Percentiles rank a stretch among this genome's conserved stretches.
phyloP scores from a whole-genome alignment of 1,140 invertebrate genomes.

The Trichonephila inaurata region DNA sequence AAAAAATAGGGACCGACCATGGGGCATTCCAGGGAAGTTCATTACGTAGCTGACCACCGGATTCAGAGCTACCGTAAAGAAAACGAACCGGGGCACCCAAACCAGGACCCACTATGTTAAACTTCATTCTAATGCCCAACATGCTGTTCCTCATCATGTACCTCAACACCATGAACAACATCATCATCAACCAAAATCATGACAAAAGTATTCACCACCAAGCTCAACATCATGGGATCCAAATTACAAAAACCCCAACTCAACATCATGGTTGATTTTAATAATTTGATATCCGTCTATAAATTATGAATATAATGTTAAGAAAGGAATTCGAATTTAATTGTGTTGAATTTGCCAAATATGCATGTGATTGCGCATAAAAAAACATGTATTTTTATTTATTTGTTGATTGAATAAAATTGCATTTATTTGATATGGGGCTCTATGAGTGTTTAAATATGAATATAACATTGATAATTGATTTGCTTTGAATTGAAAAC shows the following conservation, averaged over 20 bases:
- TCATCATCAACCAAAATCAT: not conserved
- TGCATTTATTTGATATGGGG: too few relatives aligned
- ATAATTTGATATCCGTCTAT: too few relatives aligned
- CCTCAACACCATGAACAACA: not conserved
- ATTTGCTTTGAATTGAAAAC: too few relatives aligned
- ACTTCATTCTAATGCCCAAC: slow-evolving; percentile 36
- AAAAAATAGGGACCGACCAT: slow-evolving; percentile 71
- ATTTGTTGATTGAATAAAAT: too few relatives aligned
- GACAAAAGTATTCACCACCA: not conserved
- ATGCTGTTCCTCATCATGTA: not conserved
- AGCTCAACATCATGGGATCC: slow-evolving; percentile 16
- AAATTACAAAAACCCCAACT: too few relatives aligned
- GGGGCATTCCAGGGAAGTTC: slow-evolving; percentile 74
- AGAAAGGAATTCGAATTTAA: too few relatives aligned
- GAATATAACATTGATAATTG: too few relatives aligned
- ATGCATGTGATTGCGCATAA: too few relatives aligned
- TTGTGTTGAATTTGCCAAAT: too few relatives aligned
- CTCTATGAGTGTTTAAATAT: too few relatives aligned
- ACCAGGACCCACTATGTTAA: slow-evolving; percentile 53
- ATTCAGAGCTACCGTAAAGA: slow-evolving; percentile 77
- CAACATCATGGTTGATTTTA: not conserved
- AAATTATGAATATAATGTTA: too few relatives aligned
- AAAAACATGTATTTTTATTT: too few relatives aligned
- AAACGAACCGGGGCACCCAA: slow-evolving; percentile 76
- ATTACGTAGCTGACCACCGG: slow-evolving; percentile 77